Conservation (phyloP, 2,797 vertebrate genomes). For the Semaprochilodus insignis region DNA sequence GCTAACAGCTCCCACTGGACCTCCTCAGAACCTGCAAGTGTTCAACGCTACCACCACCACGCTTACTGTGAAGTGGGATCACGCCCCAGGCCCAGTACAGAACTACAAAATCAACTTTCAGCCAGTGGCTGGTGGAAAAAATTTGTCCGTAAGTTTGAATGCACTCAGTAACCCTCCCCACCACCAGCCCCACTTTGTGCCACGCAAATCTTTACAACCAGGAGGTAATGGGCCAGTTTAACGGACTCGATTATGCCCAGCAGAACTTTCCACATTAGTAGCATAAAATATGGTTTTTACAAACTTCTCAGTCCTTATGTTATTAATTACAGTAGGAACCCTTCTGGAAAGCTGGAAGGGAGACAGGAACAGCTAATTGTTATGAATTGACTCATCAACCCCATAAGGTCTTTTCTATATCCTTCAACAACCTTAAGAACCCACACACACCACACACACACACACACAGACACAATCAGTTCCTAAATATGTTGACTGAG, state of each 20-base stretch:
- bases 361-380: conserved; percentile 25
- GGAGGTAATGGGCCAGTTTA: conserved; percentile 33
- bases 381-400: conserved; percentile 38
- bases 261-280: conserved; percentile 38
- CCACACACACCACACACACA: neutral
- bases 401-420: conserved; percentile 43
- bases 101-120: conserved; percentile 87
- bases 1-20: conserved; percentile 79
- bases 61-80: conserved; percentile 91
- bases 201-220: conserved; percentile 34
- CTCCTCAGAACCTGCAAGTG: conserved; percentile 90
- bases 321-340: conserved; percentile 55
- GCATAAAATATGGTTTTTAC: conserved; percentile 37
- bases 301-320: conserved; percentile 34
- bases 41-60: conserved; percentile 89
- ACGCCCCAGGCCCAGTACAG: conserved; percentile 86
- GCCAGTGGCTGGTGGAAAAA: conserved; percentile 79
- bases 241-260: conserved; percentile 18
- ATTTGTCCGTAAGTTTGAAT: conserved; percentile 77
- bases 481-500: conserved; percentile 30
- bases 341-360: conserved; percentile 50
- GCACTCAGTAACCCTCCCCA: conserved; percentile 10
- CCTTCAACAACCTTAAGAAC: conserved; percentile 10
- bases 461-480: neutral
- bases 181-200: neutral